Base-by-base conservation (phyloP, 2,113 vertebrate genomes). In the Chinchilla lanigera region DNA sequence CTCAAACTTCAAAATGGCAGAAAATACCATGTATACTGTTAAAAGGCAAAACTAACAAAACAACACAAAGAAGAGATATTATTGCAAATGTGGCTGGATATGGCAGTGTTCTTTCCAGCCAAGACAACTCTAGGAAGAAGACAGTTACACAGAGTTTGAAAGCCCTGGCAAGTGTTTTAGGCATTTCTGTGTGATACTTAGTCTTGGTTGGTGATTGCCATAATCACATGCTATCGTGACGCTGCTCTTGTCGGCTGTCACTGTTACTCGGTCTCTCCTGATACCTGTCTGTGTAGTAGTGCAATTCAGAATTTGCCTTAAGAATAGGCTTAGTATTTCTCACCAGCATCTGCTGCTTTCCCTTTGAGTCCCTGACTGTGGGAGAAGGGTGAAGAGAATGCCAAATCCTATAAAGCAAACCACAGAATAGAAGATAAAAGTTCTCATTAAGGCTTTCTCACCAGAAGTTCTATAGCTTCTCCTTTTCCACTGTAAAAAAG, bases 1-100 rank as follows among this genome's bases (percentile, higher is more conserved):
- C 52, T 89, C 28, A 93, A 83, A 94, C 41, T 93, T 96, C 19
- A n/a, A 44, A 30, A 81, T 22, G n/a, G 9, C 44, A 85, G 19
- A 63, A 94, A 97, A 58, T 11, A 96, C 47, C 47, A 50, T 50
- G 47, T 50, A 50, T 50, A 50, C 47, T 50, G 47, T 50, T 50
- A 50, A 50, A 50, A 50, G 47, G 47, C 47, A 50, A 50, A 50
- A 50, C 47, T 50, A 50, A 50, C 47, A 61, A 61, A 61, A 60
- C 24, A 8, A 44, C 5, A 75, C 24, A 50, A 77, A 60, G 26
- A 81, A 90, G 28, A 93, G 3, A 17, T 67, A 63, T 13, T 83
- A 38, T 52, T 83, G 19, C 73, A 89, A 67, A 54, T 12, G 54
- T 65, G 12, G 65, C 3, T 77, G 26, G 13, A 13, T 90, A 13